These are phyloP conservation scores for Eumerus sabulonum DNA, from an alignment of 2,888 invertebrate genomes.

Conservation along the genomic window DNA sequence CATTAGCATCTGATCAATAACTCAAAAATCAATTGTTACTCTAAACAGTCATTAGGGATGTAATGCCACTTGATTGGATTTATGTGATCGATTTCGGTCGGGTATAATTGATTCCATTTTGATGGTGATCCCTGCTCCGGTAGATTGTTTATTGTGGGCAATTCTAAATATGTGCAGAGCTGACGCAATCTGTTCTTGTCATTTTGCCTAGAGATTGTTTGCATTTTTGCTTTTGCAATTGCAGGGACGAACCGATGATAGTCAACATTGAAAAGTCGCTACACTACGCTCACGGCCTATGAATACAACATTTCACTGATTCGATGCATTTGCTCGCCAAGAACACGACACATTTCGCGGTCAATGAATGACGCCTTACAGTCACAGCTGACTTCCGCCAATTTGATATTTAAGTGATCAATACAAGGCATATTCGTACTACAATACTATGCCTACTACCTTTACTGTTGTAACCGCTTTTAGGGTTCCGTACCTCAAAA, in stretches of 20 bases:
- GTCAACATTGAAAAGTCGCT: slow-evolving; percentile 38
- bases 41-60: slow-evolving; percentile 48
- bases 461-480: too few relatives aligned
- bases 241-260: slow-evolving; percentile 31
- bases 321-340: slow-evolving; percentile 44
- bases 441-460: too few relatives aligned
- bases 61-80: slow-evolving; percentile 5
- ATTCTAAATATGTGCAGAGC: slow-evolving; percentile 37
- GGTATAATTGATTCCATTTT: slow-evolving; percentile 31
- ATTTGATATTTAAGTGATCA: slow-evolving; percentile 2
- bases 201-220: slow-evolving; percentile 41
- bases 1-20: slow-evolving; percentile 50
- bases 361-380: slow-evolving; percentile 64
- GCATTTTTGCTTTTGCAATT: slow-evolving; percentile 28
- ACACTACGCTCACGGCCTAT: not conserved
- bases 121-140: slow-evolving; percentile 29
- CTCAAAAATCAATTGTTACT: slow-evolving; percentile 54
- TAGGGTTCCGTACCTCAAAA: too few relatives aligned
- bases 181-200: slow-evolving; percentile 45
- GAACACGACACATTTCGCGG: slow-evolving; percentile 51
- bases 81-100: slow-evolving; percentile 28
- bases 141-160: slow-evolving; percentile 14
- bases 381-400: slow-evolving; percentile 61
- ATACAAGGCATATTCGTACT: too few relatives aligned
- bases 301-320: slow-evolving; percentile 45